These are phyloP conservation scores for Drosophila sproati DNA, from an alignment of 1,140 invertebrate species.

Conservation along the genomic window DNA sequence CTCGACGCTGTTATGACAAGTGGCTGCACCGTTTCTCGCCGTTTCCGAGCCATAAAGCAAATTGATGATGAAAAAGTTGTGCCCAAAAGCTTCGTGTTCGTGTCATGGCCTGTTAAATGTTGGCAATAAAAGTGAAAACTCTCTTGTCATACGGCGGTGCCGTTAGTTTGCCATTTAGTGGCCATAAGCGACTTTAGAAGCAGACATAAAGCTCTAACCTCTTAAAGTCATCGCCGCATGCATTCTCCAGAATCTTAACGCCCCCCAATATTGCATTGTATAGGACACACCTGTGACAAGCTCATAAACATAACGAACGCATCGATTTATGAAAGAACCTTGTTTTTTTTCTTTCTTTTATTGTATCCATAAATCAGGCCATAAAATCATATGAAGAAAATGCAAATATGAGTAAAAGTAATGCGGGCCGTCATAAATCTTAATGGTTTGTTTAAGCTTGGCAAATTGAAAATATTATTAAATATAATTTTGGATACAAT, in stretches of 20 bases:
- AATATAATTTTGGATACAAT: background rate
- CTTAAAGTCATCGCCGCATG: constrained; percentile 1
- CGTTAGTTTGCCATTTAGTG: constrained; percentile 60
- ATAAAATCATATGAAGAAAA: constrained; percentile 58
- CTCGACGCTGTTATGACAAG: constrained; percentile 69
- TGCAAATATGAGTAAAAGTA: constrained; percentile 23
- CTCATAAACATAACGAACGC: constrained; percentile 53
- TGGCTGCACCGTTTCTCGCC: constrained; percentile 56
- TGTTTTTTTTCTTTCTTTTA: constrained; percentile 30
- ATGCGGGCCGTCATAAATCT: constrained; percentile 23
- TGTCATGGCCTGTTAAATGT: constrained; percentile 81
- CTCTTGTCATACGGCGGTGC: constrained; percentile 68
- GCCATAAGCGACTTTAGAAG: constrained; percentile 7
- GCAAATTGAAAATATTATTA: constrained; percentile 15
- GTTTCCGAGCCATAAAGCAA: constrained; percentile 74
- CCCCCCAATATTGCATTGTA: constrained; percentile 38
- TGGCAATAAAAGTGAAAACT: constrained; percentile 80
- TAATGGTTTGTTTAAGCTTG: constrained; percentile 1
- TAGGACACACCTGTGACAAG: constrained; percentile 66
- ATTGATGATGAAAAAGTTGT: constrained; percentile 77
- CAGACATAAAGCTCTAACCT: constrained; percentile 46
- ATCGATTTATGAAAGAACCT: constrained; percentile 54
- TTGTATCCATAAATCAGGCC: constrained; percentile 35
- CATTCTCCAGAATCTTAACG: constrained; percentile 42
- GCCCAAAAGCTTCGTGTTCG: constrained; percentile 24